phyloP scores from a whole-genome alignment of 2,888 invertebrate genomes.

The Patella caerulea region DNA sequence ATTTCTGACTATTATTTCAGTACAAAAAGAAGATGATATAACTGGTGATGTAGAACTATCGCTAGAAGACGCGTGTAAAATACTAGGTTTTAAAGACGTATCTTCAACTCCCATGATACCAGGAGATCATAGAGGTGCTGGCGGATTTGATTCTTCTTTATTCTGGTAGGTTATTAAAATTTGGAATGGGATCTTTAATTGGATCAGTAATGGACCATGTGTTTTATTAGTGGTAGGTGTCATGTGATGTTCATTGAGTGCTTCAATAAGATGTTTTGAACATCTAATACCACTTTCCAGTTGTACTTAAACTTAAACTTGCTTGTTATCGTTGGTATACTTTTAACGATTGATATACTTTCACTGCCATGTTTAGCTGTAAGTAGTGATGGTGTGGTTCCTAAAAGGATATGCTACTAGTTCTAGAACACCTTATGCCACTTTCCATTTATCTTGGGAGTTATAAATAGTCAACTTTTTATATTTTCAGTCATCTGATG shows the following conservation, averaged over 20 bases:
- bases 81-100: slow-evolving; percentile 73
- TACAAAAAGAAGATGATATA: slow-evolving; percentile 19
- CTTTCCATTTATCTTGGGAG: too few relatives aligned
- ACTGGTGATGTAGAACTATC: slow-evolving; percentile 27
- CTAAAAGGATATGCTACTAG: too few relatives aligned
- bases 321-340: not conserved
- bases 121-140: slow-evolving; percentile 82
- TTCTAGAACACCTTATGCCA: too few relatives aligned
- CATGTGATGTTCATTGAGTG: too few relatives aligned
- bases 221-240: not conserved
- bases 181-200: slow-evolving; percentile 16
- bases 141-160: slow-evolving; percentile 81
- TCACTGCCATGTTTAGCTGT: too few relatives aligned
- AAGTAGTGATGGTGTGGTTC: too few relatives aligned
- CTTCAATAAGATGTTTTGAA: too few relatives aligned
- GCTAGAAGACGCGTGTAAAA: slow-evolving; percentile 37
- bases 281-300: not conserved
- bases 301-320: not conserved
- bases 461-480: too few relatives aligned
- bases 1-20: too few relatives aligned
- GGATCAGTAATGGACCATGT: not conserved
- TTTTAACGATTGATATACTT: too few relatives aligned
- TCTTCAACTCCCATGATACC: slow-evolving; percentile 76
- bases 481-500: slow-evolving; percentile 31
- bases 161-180: slow-evolving; percentile 74